A percentile compares a stretch with the other conserved stretches of the same genome.
Evolutionary conservation across 2,888 invertebrate genomes (phyloP).

Genomic region (Hyposoter didymator): DNA sequence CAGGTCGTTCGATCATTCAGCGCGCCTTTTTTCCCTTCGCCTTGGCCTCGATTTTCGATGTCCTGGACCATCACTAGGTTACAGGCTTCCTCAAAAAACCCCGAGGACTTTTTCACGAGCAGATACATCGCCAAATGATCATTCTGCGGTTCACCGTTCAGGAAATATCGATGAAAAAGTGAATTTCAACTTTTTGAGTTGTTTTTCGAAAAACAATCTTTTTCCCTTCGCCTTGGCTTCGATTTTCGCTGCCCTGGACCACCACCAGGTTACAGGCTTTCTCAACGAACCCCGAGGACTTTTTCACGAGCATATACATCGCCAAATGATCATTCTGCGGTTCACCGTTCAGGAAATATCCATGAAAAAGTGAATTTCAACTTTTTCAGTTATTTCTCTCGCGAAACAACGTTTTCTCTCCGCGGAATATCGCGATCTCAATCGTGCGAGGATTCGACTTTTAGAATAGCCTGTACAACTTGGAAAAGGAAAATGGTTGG

Average conservation of each 20-base stretch:
- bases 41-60: slow-evolving; percentile 27
- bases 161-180: not conserved
- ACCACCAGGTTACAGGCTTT: not conserved
- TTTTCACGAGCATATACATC: not conserved
- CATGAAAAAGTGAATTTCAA: not conserved
- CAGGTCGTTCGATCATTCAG: slow-evolving; percentile 62
- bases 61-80: slow-evolving; percentile 14
- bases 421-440: not conserved
- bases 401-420: too few species aligned
- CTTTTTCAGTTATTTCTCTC: too few species aligned
- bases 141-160: not conserved
- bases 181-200: too few species aligned
- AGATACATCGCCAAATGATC: not conserved
- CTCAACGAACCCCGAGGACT: not conserved
- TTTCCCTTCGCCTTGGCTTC: slow-evolving; percentile 21
- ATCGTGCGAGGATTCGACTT: not conserved
- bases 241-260: slow-evolving; percentile 37
- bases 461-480: not conserved
- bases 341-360: not conserved
- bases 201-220: not conserved
- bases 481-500: not conserved
- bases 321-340: not conserved
- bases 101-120: not conserved
- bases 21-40: slow-evolving; percentile 37
- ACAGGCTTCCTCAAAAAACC: not conserved